Conservation (phyloP, 2,797 vertebrate genomes). For the Pseudomugil gertrudae region DNA sequence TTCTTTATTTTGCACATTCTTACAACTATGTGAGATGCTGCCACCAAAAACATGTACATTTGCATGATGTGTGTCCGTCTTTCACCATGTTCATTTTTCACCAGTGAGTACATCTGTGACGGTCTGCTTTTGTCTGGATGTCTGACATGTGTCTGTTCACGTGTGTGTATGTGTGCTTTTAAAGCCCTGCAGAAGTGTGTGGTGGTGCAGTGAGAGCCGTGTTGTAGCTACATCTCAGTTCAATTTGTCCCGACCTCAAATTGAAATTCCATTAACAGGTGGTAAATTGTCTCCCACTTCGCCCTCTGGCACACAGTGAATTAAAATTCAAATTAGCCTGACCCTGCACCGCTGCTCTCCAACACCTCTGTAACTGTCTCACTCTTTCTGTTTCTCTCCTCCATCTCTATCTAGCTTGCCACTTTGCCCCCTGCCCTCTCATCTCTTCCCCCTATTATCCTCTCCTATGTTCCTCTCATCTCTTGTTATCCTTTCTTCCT, state of each 20-base stretch:
- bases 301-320: constrained; percentile 82
- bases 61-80: not conserved
- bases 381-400: constrained; percentile 37
- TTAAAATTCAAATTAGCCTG: constrained; percentile 85
- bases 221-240: constrained; percentile 83
- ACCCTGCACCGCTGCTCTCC: constrained; percentile 76
- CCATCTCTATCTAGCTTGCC: constrained; percentile 58
- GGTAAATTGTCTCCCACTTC: constrained; percentile 84
- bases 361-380: constrained; percentile 68
- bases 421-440: constrained; percentile 72
- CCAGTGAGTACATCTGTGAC: not conserved
- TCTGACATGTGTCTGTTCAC: constrained; percentile 17
- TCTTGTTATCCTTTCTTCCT: constrained; percentile 69
- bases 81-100: constrained; percentile 12
- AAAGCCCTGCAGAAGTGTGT: constrained; percentile 21
- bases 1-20: not conserved
- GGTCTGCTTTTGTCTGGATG: constrained; percentile 35
- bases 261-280: constrained; percentile 84
- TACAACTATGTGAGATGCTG: too few species aligned
- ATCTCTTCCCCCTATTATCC: constrained; percentile 73
- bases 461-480: constrained; percentile 72
- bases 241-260: constrained; percentile 83
- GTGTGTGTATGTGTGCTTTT: constrained; percentile 17
- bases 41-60: not conserved
- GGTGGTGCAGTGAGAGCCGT: constrained; percentile 59